Base-by-base conservation (phyloP, 2,888 invertebrate genomes). In the Heteropelma amictum region DNA sequence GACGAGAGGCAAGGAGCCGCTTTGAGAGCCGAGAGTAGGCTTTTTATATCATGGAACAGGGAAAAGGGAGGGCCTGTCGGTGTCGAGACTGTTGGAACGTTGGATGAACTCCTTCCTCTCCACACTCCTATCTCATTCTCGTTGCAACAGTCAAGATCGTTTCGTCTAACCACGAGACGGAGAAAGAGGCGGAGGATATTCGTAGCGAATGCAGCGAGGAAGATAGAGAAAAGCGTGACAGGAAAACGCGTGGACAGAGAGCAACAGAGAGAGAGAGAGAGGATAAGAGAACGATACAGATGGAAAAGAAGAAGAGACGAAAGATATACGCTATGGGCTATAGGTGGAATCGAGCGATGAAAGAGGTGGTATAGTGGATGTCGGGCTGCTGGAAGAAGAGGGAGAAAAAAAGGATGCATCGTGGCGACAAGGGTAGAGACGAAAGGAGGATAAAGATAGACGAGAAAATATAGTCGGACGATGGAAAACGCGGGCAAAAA, bases 191-290 rank as follows among this genome's bases (percentile, higher is more conserved):
- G 4, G 21, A 21, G 40, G 33, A 28, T 51, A 68, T 76, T 72
- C 51, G 67, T 60, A 58, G 67, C 56, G 75, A 75, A 75, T 72
- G 75, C 61, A 75, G 51, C 67, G 67, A 78, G 76, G 70, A 77
- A 54, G 56, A 71, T 68, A 70, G 60, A 72, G 72, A 79, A 80
- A 81, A 79, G 77, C 79, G 78, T 83, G 84, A 84, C 84, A 83
- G 84, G 81, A 61, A 54, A 54, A 40, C 65, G 53, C 54, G 40
- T 72, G 67, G 26, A 71, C 56, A 49, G 71, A 71, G 49, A 71
- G 51, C 47, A 35, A 56, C 47, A 58, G 45, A 64, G 60, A 30
- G 35, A 45, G 30, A 54, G 38, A 42, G 63, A 47, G 30, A 21
- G 45, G 42, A 23, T 14, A 54, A 65, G 17, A 60, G 45, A 61